A percentile compares a stretch with the other conserved stretches of the same genome.
These are phyloP conservation scores for Barnardius zonarius DNA, from an alignment of 2,113 vertebrate species.

Conservation along the genomic window DNA sequence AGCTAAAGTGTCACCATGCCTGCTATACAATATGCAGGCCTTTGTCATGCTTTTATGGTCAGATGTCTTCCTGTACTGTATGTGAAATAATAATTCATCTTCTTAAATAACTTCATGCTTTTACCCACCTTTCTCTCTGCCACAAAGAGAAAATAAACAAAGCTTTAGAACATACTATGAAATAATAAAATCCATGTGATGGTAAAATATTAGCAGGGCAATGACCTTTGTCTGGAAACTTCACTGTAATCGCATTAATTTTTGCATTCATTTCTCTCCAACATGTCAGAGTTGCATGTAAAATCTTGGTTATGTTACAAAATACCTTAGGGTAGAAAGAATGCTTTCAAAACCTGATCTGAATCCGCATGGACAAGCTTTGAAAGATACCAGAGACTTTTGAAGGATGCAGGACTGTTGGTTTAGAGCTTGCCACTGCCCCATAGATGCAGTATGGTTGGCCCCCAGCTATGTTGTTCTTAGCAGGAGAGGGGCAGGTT, in stretches of 20 bases:
- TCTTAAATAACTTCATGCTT: not conserved
- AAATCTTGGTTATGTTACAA: not conserved
- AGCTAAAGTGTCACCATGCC: not conserved
- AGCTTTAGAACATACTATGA: constrained; percentile 40
- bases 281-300: not conserved
- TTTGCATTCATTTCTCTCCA: not conserved
- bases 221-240: not conserved
- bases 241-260: not conserved
- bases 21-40: not conserved
- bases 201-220: not conserved
- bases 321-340: not conserved
- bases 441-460: fast-evolving
- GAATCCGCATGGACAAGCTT: not conserved
- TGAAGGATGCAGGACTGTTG: not conserved
- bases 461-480: not conserved
- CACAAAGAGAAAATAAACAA: constrained; percentile 43
- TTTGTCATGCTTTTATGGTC: not conserved
- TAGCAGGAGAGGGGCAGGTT: not conserved
- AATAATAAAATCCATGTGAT: constrained; percentile 7
- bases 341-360: not conserved
- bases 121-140: not conserved
- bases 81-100: constrained; percentile 29
- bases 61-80: not conserved
- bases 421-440: not conserved
- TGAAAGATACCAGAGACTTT: not conserved